These are phyloP conservation scores for Hetaerina titia DNA, from an alignment of 2,888 invertebrate genomes.

Conservation along the genomic window DNA sequence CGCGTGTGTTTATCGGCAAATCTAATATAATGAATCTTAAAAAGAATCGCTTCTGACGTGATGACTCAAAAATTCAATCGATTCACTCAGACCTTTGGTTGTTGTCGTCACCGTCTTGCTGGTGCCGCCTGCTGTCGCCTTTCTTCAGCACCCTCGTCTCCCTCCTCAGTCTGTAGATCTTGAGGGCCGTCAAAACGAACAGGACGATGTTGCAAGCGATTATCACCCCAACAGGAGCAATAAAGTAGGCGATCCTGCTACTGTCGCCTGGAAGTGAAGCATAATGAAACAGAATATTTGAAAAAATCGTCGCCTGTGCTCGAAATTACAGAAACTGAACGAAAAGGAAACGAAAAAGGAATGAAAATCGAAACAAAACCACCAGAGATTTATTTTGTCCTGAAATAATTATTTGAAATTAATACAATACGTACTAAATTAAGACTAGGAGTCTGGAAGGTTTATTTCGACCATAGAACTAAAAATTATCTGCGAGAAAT, in stretches of 20 bases:
- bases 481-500: too few species aligned
- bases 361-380: too few species aligned
- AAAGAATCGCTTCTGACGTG: too few species aligned
- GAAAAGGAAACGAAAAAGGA: too few species aligned
- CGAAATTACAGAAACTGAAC: too few species aligned
- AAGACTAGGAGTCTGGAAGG: too few species aligned
- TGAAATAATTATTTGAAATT: too few species aligned
- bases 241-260: slow-evolving; percentile 85
- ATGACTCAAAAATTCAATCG: too few species aligned
- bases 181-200: slow-evolving; percentile 84
- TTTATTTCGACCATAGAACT: too few species aligned
- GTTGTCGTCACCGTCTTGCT: slow-evolving; percentile 73
- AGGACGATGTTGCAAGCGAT: slow-evolving; percentile 83
- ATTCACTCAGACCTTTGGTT: slow-evolving; percentile 25
- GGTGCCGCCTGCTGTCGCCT: slow-evolving; percentile 79
- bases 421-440: too few species aligned
- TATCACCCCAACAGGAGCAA: slow-evolving; percentile 83
- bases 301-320: too few species aligned
- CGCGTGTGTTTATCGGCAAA: neutral
- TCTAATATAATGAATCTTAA: neutral
- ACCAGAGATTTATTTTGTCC: too few species aligned
- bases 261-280: slow-evolving; percentile 76
- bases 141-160: slow-evolving; percentile 84
- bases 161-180: slow-evolving; percentile 83
- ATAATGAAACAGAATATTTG: neutral